These are phyloP conservation scores for Leptinotarsa defecta DNA, from an alignment of 1,140 invertebrate species.

Conservation along the genomic window DNA sequence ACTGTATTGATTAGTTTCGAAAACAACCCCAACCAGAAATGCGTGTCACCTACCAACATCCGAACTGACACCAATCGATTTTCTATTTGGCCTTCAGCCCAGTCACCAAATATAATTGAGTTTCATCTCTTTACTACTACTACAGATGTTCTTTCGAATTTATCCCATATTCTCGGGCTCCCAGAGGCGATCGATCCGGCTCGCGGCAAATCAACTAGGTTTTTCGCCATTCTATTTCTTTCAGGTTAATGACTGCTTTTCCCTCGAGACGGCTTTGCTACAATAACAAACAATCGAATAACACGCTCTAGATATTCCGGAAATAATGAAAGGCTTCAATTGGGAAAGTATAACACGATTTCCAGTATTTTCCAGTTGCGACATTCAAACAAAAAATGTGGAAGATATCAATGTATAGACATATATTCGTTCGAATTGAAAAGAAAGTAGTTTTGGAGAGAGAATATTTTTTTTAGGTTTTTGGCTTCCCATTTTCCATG, in stretches of 20 bases:
- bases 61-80: too few relatives aligned
- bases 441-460: too few relatives aligned
- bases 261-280: neutral
- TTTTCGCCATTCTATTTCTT: neutral
- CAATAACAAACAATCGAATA: conserved; percentile 3
- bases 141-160: neutral
- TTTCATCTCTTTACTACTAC: neutral
- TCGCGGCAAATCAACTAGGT: neutral
- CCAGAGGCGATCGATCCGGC: neutral
- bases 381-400: too few relatives aligned
- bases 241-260: conserved; percentile 5
- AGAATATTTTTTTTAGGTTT: too few relatives aligned
- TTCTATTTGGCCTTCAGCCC: too few relatives aligned
- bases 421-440: too few relatives aligned
- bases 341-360: neutral
- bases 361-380: neutral
- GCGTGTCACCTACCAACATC: too few relatives aligned
- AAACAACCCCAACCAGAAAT: too few relatives aligned
- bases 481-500: too few relatives aligned
- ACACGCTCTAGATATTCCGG: neutral
- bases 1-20: too few relatives aligned
- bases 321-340: neutral
- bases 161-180: neutral
- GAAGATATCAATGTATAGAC: too few relatives aligned
- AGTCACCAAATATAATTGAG: neutral